A percentile compares a stretch with the other conserved stretches of the same genome.
phyloP scores from a whole-genome alignment of 2,113 vertebrate species.

The Euleptes europaea region DNA sequence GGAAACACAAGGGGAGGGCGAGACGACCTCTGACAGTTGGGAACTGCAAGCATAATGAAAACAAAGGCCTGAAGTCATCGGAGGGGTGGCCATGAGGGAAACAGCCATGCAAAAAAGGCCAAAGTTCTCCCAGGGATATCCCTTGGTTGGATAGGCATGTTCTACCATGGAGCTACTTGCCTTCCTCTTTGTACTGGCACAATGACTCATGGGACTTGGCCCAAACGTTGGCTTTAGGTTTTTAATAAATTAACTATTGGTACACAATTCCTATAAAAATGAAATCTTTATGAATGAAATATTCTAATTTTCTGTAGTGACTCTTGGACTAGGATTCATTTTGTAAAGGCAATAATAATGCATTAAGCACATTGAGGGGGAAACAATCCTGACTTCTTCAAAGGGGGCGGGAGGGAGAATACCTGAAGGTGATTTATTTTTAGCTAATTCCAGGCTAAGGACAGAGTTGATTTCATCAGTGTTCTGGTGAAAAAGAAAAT shows the following conservation, averaged over 20 bases:
- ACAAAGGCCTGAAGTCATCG: too few species aligned
- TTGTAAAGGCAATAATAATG: not conserved
- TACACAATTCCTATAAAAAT: not conserved
- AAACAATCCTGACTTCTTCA: not conserved
- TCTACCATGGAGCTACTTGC: too few species aligned
- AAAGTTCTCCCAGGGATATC: too few species aligned
- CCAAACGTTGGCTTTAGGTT: not conserved
- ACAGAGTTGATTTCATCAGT: not conserved
- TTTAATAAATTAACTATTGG: not conserved
- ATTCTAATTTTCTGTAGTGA: not conserved
- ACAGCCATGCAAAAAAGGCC: too few species aligned
- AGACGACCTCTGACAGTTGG: too few species aligned
- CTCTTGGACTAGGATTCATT: not conserved
- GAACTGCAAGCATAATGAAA: too few species aligned
- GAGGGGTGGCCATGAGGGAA: too few species aligned
- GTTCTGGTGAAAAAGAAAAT: conserved; percentile 22
- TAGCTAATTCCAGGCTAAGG: not conserved
- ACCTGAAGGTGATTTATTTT: not conserved
- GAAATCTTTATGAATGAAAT: not conserved
- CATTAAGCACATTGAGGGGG: not conserved
- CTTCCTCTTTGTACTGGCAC: not conserved
- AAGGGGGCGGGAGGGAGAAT: not conserved
- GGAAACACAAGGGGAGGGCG: too few species aligned
- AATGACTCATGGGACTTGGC: not conserved
- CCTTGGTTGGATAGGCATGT: too few species aligned